These are phyloP conservation scores for Fabriciana adippe DNA, from an alignment of 2,888 invertebrate genomes.

Conservation along the genomic window DNA sequence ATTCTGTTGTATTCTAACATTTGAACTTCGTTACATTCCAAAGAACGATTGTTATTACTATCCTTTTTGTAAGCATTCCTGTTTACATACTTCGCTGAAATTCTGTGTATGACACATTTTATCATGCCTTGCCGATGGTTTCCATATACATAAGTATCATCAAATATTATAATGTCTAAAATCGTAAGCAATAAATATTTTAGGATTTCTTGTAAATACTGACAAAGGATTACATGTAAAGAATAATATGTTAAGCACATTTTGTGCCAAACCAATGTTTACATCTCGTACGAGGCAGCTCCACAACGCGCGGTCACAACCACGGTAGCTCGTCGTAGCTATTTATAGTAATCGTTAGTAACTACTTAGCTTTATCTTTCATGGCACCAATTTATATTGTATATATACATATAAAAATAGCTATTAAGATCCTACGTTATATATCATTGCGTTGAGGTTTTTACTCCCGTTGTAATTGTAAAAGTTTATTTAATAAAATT, in stretches of 20 bases:
- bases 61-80: conserved; percentile 69
- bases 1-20: conserved; percentile 45
- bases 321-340: conserved; percentile 24
- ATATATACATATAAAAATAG: conserved; percentile 60
- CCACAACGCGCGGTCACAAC: conserved; percentile 32
- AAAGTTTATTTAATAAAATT: conserved; percentile 69
- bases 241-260: conserved; percentile 59
- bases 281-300: conserved; percentile 35
- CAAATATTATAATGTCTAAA: conserved; percentile 23
- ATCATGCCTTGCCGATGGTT: conserved; percentile 63
- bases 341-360: conserved; percentile 13
- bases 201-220: conserved; percentile 68
- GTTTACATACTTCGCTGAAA: conserved; percentile 44
- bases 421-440: conserved; percentile 54
- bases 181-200: conserved; percentile 68
- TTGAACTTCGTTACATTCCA: conserved; percentile 78
- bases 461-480: conserved; percentile 78
- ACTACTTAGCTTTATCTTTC: conserved; percentile 33
- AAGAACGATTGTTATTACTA: conserved; percentile 68
- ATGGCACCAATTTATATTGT: conserved; percentile 65
- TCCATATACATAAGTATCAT: background rate
- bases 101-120: conserved; percentile 36
- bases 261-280: conserved; percentile 66
- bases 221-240: conserved; percentile 35
- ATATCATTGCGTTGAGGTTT: conserved; percentile 66